Conservation (phyloP, 2,888 invertebrate species). For the Apamea monoglypha region DNA sequence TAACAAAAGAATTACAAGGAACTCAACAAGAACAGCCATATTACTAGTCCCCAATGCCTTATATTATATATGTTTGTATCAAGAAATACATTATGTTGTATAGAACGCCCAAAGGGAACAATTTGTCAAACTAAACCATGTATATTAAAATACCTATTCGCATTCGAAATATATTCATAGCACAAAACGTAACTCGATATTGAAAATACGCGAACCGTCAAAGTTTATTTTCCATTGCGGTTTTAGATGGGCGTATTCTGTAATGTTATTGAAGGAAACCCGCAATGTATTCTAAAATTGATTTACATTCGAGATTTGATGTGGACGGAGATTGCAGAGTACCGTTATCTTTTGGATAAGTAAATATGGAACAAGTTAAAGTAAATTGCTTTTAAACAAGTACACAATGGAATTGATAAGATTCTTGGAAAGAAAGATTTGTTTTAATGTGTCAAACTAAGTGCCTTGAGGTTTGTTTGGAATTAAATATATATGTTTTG, state of each 20-base stretch:
- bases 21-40: conserved; percentile 17
- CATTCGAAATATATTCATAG: conserved; percentile 31
- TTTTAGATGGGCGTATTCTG: conserved; percentile 10
- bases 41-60: conserved; percentile 22
- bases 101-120: conserved; percentile 15
- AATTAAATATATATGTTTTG: conserved; percentile 7
- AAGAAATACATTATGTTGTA: conserved; percentile 24
- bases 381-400: conserved; percentile 59
- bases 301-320: conserved; percentile 38
- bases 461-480: not conserved
- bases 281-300: conserved; percentile 49
- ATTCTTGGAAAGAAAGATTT: conserved; percentile 24
- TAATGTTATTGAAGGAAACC: conserved; percentile 41
- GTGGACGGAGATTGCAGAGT: conserved; percentile 14
- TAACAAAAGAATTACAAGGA: conserved; percentile 24
- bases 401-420: conserved; percentile 33
- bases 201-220: conserved; percentile 28
- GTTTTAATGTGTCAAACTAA: conserved; percentile 46
- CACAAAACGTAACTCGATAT: conserved; percentile 19
- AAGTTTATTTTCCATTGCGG: conserved; percentile 38
- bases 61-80: conserved; percentile 18
- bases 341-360: conserved; percentile 38
- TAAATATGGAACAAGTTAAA: conserved; percentile 51
- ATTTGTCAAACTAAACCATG: conserved; percentile 49
- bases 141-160: conserved; percentile 45